Evolutionary conservation across 1,140 invertebrate genomes (phyloP).

Genomic region (Eciton burchellii): DNA sequence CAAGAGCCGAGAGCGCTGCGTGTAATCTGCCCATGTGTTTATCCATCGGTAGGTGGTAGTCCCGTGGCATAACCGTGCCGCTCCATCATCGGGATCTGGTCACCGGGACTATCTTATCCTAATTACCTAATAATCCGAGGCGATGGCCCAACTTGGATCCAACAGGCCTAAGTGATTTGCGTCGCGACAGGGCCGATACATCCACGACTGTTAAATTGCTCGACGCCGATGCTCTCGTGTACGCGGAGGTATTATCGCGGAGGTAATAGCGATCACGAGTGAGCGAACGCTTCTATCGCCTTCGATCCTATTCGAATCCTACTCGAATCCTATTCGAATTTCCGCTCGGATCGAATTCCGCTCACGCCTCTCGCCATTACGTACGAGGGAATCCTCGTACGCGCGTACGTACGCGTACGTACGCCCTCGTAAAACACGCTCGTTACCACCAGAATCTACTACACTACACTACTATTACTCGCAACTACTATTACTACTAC

Average conservation of each 20-base stretch:
- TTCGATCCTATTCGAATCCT: too few relatives aligned
- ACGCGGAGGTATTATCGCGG: too few relatives aligned
- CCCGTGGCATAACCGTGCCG: constrained; percentile 72
- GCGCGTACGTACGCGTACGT: too few relatives aligned
- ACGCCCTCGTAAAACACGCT: too few relatives aligned
- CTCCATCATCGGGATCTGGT: constrained; percentile 80
- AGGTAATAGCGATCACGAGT: constrained; percentile 22
- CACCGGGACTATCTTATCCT: constrained; percentile 81
- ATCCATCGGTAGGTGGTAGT: constrained; percentile 80
- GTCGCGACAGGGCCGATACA: constrained; percentile 69
- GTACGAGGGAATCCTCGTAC: too few relatives aligned
- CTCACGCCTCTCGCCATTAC: too few relatives aligned
- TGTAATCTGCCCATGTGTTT: constrained; percentile 84
- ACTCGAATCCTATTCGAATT: too few relatives aligned
- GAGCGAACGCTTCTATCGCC: too few relatives aligned
- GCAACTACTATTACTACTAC: too few relatives aligned
- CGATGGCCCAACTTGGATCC: constrained; percentile 80
- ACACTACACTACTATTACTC: too few relatives aligned
- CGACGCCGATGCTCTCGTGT: neutral
- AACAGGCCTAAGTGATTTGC: constrained; percentile 72
- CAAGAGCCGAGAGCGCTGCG: constrained; percentile 78
- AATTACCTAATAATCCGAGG: constrained; percentile 82
- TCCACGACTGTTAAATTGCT: constrained; percentile 71
- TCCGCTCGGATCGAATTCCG: too few relatives aligned
- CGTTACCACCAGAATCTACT: too few relatives aligned